Percentiles rank a stretch among this genome's conserved stretches.
phyloP scores from a whole-genome alignment of 2,797 vertebrate genomes.

The Cyclopterus lumpus region DNA sequence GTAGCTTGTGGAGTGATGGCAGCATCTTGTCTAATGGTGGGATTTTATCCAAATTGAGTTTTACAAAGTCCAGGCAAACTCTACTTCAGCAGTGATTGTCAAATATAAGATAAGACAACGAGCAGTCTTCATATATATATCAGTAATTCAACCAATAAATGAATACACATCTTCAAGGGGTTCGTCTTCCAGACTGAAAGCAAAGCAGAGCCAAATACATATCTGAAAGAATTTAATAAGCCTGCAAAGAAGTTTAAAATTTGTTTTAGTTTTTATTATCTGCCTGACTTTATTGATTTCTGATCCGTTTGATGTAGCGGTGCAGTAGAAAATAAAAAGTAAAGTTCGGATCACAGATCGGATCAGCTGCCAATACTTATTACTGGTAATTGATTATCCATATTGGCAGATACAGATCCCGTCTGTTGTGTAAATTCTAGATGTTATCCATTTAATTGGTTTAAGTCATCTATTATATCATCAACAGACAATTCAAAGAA shows the following conservation, averaged over 20 bases:
- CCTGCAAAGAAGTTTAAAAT: background rate
- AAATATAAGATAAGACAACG: background rate
- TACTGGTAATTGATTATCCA: no score
- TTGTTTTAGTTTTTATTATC: no score
- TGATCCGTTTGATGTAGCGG: background rate
- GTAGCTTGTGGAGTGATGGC: slow-evolving; percentile 9
- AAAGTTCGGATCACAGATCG: no score
- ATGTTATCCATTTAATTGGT: no score
- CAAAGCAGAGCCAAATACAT: background rate
- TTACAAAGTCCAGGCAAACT: background rate
- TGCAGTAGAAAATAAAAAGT: no score
- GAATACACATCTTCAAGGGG: background rate
- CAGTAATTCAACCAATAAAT: background rate
- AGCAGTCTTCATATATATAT: background rate
- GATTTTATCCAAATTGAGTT: background rate
- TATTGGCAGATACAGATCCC: no score
- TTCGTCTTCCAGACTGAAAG: background rate
- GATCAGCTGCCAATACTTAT: no score
- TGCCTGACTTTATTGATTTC: background rate
- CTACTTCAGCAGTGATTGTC: background rate
- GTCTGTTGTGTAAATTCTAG: no score
- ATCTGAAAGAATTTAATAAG: background rate
- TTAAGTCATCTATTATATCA: no score
- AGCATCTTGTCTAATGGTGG: background rate
- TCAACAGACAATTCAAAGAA: background rate